phyloP scores from a whole-genome alignment of 2,113 vertebrate genomes.

The Sakesphorus luctuosus region DNA sequence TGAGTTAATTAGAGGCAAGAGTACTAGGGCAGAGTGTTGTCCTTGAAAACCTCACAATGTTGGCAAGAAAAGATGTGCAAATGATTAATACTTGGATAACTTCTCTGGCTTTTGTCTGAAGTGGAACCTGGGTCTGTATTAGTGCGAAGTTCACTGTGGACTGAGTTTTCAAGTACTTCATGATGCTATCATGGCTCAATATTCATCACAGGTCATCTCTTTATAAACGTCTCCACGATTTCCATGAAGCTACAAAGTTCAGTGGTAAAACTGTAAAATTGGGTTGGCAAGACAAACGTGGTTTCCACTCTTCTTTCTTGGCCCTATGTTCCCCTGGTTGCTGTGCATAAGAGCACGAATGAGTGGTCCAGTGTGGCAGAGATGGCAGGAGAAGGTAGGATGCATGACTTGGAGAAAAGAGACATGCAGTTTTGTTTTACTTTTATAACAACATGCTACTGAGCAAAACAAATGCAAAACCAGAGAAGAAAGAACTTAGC shows the following conservation, averaged over 20 bases:
- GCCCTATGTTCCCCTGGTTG: not conserved
- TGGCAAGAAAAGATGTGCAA: not conserved
- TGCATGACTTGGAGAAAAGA: not conserved
- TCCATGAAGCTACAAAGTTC: not conserved
- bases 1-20: not conserved
- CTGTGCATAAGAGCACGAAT: not conserved
- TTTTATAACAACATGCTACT: not conserved
- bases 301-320: not conserved
- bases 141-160: not conserved
- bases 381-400: not conserved
- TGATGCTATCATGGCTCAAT: not conserved
- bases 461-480: not conserved
- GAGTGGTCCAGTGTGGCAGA: not conserved
- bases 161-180: not conserved
- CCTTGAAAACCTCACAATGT: not conserved
- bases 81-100: not conserved
- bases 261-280: not conserved
- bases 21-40: not conserved
- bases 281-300: not conserved
- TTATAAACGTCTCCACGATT: not conserved
- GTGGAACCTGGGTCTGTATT: not conserved
- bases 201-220: not conserved
- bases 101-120: not conserved
- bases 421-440: not conserved
- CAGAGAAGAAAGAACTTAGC: not conserved